These are phyloP conservation scores for Zaprionus obscuricornis DNA, from an alignment of 2,888 invertebrate genomes.

Conservation along the genomic window DNA sequence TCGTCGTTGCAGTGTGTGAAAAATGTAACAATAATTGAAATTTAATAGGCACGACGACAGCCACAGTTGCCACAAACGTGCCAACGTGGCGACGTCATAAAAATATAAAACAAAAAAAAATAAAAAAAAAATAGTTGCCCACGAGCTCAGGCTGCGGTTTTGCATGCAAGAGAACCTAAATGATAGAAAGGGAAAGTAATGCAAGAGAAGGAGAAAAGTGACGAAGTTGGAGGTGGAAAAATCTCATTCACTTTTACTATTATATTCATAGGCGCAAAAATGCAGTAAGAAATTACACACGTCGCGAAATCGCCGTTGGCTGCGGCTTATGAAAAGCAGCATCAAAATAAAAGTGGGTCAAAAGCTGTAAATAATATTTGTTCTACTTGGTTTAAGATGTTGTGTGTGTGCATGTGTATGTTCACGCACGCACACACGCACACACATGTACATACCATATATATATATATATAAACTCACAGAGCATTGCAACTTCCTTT, in stretches of 20 bases:
- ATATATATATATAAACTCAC: not conserved
- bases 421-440: not conserved
- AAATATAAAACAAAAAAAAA: conserved; percentile 37
- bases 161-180: conserved; percentile 20
- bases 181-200: not conserved
- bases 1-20: conserved; percentile 55
- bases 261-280: conserved; percentile 65
- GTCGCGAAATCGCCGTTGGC: conserved; percentile 60
- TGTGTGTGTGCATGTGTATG: conserved; percentile 27
- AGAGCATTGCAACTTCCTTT: too few species aligned
- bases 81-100: conserved; percentile 47
- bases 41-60: conserved; percentile 74
- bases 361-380: conserved; percentile 78
- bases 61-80: conserved; percentile 38
- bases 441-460: not conserved
- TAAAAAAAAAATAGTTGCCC: too few species aligned
- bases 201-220: not conserved
- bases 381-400: conserved; percentile 75
- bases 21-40: conserved; percentile 78
- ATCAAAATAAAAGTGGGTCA: conserved; percentile 72
- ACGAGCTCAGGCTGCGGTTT: conserved; percentile 25
- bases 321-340: conserved; percentile 57
- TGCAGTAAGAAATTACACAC: conserved; percentile 46
- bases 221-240: conserved; percentile 21
- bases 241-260: conserved; percentile 74